A percentile compares a stretch with the other conserved stretches of the same genome.
Conservation (phyloP, 2,888 invertebrate genomes). For the Ganaspis brasiliensis region DNA sequence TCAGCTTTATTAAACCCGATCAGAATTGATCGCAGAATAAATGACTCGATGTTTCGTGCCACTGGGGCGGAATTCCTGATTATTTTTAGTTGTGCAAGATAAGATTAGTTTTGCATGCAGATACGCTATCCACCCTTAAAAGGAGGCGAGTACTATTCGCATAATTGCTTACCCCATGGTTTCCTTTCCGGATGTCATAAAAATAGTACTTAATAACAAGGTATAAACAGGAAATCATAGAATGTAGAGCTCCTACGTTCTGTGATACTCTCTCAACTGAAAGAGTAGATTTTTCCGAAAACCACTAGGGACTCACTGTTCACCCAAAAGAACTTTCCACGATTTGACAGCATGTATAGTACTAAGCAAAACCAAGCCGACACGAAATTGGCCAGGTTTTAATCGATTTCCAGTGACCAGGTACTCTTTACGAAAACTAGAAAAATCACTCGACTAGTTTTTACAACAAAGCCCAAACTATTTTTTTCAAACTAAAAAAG, state of each 20-base stretch:
- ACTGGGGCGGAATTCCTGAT: conserved; percentile 1
- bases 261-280: conserved; percentile 21
- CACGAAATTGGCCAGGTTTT: conserved; percentile 54
- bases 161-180: conserved; percentile 87
- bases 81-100: conserved; percentile 17
- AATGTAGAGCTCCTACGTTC: conserved; percentile 62
- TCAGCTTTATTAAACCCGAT: conserved; percentile 30
- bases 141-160: conserved; percentile 74
- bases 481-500: neutral
- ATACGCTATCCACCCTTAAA: conserved; percentile 72
- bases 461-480: neutral
- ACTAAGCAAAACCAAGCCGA: conserved; percentile 46
- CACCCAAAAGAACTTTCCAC: conserved; percentile 62
- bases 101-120: conserved; percentile 29
- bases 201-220: conserved; percentile 64
- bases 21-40: conserved; percentile 29
- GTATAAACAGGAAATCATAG: conserved; percentile 71
- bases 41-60: neutral
- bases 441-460: neutral
- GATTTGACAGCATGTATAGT: conserved; percentile 73
- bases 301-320: conserved; percentile 28
- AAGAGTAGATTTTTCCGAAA: neutral
- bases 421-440: neutral
- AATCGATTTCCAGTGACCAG: conserved; percentile 50
- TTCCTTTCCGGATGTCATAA: conserved; percentile 91